phyloP scores from a whole-genome alignment of 2,888 invertebrate genomes.

The Apamea monoglypha region DNA sequence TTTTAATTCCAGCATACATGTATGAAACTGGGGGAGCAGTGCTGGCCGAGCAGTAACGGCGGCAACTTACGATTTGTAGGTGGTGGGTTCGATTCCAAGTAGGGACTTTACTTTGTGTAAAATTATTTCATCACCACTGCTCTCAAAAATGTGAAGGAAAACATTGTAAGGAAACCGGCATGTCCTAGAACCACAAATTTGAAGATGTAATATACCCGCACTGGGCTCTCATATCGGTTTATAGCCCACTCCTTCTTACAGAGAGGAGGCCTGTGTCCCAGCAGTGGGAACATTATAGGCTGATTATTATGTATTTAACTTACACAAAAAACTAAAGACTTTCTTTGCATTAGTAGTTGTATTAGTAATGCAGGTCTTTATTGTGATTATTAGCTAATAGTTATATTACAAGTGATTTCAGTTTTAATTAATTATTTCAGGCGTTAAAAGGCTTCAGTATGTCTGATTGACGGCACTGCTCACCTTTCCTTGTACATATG shows the following conservation, averaged over 20 bases:
- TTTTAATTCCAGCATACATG: slow-evolving; percentile 24
- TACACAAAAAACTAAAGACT: neutral
- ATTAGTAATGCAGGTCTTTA: neutral
- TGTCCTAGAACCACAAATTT: neutral
- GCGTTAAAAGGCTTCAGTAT: slow-evolving; percentile 21
- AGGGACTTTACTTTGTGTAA: neutral
- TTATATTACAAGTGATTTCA: neutral
- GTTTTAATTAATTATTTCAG: slow-evolving; percentile 21
- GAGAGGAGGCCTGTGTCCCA: no score
- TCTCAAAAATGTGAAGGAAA: no score
- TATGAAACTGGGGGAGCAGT: neutral
- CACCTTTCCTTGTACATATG: slow-evolving; percentile 41
- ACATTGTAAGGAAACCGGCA: neutral
- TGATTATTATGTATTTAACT: no score
- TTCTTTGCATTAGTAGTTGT: neutral
- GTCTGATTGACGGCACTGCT: slow-evolving; percentile 24
- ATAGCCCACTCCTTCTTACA: neutral
- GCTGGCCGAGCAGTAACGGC: neutral
- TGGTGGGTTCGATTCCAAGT: neutral
- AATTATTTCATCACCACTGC: no score
- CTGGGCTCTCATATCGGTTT: neutral
- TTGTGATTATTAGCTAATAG: no score
- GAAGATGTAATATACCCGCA: neutral
- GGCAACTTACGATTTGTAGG: neutral
- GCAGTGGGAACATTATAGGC: neutral